Base-by-base conservation (phyloP, 2,113 vertebrate genomes). In the Muntiacus muntjak region DNA sequence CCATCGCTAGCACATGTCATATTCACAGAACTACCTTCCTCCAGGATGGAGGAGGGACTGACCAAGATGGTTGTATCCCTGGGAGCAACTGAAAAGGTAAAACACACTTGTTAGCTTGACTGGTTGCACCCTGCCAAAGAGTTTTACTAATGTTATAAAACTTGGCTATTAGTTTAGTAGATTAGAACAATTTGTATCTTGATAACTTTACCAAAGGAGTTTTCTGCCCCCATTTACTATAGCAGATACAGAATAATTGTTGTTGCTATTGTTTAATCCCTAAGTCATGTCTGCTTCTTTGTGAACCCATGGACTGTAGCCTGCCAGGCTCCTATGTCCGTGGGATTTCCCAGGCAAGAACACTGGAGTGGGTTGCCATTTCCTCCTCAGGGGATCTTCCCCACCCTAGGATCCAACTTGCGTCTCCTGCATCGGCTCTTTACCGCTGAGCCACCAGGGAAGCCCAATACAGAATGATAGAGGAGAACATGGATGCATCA, bases 11-110 rank as follows among this genome's bases (percentile, higher is more conserved):
- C 97, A 67, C 99, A 99, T 1, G 91, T 98, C 98, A 99, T 91
- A 0, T n/a, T 98, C 90, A 99, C 98, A 64, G 98, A 96, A 86
- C 98, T 97, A 19, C 98, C 98, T 97, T 99, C 98, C 86, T 97
- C 97, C 95, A 99, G 93, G 81, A 67, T 33, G 89, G 87, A 33
- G 43, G 98, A 97, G 28, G 98, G 98, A 12, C 58, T 98, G 82
- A 98, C 97, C 55, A 85, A 97, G 87, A 99, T 47, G 5, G 14
- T 19, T 19, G 98, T 98, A 21, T 98, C 98, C 40, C 43, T 97
- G 1, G 99, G 99, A 19, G 98, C 98, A 98, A 98, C 99, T 99
- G 96, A 62, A 98, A 98, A 97, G 28, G 14, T 87, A 97, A 97
- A 50, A 83, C 47, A 86, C 7, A 84, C 25, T 15, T 76, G 30